Evolutionary conservation across 2,113 vertebrate genomes (phyloP).

Genomic region (Mola mola): DNA sequence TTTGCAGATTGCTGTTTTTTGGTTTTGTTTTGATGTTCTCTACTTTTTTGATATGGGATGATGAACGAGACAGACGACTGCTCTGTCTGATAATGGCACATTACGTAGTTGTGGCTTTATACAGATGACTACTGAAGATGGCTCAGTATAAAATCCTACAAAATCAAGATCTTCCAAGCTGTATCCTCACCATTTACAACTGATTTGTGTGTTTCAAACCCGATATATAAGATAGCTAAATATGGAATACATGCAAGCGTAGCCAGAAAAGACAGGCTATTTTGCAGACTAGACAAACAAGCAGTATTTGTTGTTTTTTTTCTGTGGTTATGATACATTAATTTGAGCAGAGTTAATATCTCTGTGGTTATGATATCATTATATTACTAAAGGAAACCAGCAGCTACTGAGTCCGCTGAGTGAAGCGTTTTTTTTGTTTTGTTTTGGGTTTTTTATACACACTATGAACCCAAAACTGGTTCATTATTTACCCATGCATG

Average conservation of each 20-base stretch:
- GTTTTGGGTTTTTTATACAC: slow-evolving; percentile 4
- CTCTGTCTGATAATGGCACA: not conserved
- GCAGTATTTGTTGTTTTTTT: slow-evolving; percentile 8
- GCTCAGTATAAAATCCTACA: slow-evolving; percentile 74
- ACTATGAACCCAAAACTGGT: slow-evolving; percentile 1
- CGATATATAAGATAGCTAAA: slow-evolving; percentile 39
- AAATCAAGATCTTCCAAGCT: slow-evolving; percentile 68
- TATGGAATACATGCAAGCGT: slow-evolving; percentile 57
- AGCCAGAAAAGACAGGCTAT: slow-evolving; percentile 34
- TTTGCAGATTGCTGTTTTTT: slow-evolving; percentile 10
- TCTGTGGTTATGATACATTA: slow-evolving; percentile 24
- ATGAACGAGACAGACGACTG: not conserved
- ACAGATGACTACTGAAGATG: slow-evolving; percentile 31
- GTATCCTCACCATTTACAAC: slow-evolving; percentile 47
- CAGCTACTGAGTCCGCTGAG: slow-evolving; percentile 9
- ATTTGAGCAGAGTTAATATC: slow-evolving; percentile 9
- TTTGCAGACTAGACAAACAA: slow-evolving; percentile 50
- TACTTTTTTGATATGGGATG: slow-evolving; percentile 5
- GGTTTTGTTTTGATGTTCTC: not conserved
- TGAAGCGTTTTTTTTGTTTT: not conserved
- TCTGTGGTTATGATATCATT: slow-evolving; percentile 15
- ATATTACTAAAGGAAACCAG: slow-evolving; percentile 17
- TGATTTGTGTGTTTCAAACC: slow-evolving; percentile 42
- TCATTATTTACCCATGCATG: slow-evolving; percentile 41
- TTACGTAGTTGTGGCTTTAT: slow-evolving; percentile 6